A percentile compares a stretch with the other conserved stretches of the same genome.
phyloP scores from a whole-genome alignment of 1,140 invertebrate genomes.

The Panagrolaimus sp. region DNA sequence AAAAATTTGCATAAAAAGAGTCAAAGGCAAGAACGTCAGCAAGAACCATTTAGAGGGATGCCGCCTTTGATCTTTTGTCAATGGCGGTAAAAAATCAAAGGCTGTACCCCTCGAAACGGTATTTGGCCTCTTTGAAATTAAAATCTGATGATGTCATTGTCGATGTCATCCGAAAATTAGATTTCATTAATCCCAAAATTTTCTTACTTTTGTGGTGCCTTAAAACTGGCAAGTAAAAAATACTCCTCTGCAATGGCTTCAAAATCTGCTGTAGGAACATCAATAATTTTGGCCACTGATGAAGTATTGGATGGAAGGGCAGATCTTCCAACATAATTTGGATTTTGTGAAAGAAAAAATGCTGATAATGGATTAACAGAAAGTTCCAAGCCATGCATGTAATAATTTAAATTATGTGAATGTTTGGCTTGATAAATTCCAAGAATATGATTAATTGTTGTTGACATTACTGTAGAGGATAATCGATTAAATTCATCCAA shows the following conservation, averaged over 20 bases:
- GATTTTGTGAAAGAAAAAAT: slow-evolving; percentile 40
- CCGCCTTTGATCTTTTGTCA: no score
- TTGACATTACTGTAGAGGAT: slow-evolving; percentile 72
- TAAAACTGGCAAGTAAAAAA: slow-evolving; percentile 33
- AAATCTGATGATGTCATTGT: no score
- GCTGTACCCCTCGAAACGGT: no score
- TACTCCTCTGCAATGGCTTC: slow-evolving; percentile 35
- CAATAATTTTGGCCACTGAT: slow-evolving; percentile 30
- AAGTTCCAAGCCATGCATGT: slow-evolving; percentile 26
- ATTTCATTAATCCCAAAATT: no score
- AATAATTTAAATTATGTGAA: slow-evolving; percentile 19
- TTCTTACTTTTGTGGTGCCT: slow-evolving; percentile 22
- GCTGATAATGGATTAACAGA: slow-evolving; percentile 29
- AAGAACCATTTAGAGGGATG: no score
- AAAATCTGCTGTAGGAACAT: slow-evolving; percentile 30
- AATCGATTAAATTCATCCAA: slow-evolving; percentile 96
- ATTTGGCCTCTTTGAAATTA: no score
- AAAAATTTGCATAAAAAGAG: no score
- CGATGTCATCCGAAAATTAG: no score
- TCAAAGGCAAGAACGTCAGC: no score
- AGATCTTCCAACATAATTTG: slow-evolving; percentile 39
- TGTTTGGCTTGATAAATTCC: slow-evolving; percentile 34
- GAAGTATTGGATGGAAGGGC: slow-evolving; percentile 33
- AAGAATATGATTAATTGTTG: slow-evolving; percentile 38
- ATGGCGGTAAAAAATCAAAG: no score